Evolutionary conservation across 2,888 invertebrate species (phyloP).

Genomic region (Elysia crispata): DNA sequence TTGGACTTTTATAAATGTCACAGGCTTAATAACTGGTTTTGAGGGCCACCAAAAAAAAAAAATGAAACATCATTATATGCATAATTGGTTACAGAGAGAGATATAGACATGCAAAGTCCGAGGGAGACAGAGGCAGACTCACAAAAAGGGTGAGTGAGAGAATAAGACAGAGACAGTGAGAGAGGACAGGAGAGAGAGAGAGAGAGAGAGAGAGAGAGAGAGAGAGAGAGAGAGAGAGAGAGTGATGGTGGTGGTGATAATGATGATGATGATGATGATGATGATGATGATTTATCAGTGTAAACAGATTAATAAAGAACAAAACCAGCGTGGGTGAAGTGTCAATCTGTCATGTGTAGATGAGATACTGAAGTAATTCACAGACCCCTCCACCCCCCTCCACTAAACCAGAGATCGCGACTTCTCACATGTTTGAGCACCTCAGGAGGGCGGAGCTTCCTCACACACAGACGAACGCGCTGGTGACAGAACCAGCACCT

Average conservation of each 20-base stretch:
- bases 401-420: not conserved
- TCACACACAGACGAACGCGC: not conserved
- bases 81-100: no score
- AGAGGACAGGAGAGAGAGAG: no score
- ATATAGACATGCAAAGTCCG: not conserved
- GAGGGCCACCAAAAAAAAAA: no score
- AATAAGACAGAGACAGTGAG: constrained; percentile 22
- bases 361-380: not conserved
- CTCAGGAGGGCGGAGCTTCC: not conserved
- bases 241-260: not conserved
- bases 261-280: not conserved
- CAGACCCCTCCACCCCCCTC: constrained; percentile 15
- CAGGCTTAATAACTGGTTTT: no score
- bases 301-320: no score
- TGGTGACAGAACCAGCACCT: no score
- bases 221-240: not conserved
- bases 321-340: not conserved
- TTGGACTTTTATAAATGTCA: no score
- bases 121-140: constrained; percentile 17
- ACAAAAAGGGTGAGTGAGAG: not conserved
- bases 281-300: no score
- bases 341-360: not conserved
- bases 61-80: no score
- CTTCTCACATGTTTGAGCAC: not conserved
- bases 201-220: not conserved